Percentiles rank a stretch among this genome's conserved stretches.
Evolutionary conservation across 2,888 invertebrate genomes (phyloP).

Genomic region (Smittia aterrima): DNA sequence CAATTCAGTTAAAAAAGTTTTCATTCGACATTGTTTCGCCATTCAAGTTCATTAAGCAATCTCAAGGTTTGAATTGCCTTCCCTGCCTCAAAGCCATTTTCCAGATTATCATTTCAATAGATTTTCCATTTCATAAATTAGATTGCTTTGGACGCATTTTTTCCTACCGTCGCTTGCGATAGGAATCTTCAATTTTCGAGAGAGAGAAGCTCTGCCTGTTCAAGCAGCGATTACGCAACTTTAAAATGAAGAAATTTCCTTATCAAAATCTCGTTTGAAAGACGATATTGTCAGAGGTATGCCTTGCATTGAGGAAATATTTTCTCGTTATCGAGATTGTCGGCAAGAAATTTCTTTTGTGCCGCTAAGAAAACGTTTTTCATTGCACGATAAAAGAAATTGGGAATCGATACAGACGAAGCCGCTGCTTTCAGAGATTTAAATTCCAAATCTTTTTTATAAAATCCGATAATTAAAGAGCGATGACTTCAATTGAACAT

Average conservation of each 20-base stretch:
- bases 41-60: not conserved
- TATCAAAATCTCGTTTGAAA: not conserved
- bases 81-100: not conserved
- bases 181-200: slow-evolving; percentile 39
- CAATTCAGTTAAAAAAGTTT: not conserved
- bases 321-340: slow-evolving; percentile 1
- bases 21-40: not conserved
- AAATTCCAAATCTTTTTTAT: no score
- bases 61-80: not conserved
- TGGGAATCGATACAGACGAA: no score
- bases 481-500: no score
- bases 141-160: not conserved
- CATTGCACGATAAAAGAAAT: no score
- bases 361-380: not conserved
- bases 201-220: not conserved
- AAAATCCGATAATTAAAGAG: no score
- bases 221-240: not conserved
- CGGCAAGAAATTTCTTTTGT: not conserved
- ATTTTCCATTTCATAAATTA: slow-evolving; percentile 41
- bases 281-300: slow-evolving; percentile 26
- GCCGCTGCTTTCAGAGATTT: no score
- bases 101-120: slow-evolving; percentile 35
- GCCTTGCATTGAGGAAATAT: not conserved
- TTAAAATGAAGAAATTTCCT: slow-evolving; percentile 12
- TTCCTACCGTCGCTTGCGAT: not conserved